These are phyloP conservation scores for Phodopus roborovskii DNA, from an alignment of 2,113 vertebrate genomes.

Conservation along the genomic window DNA sequence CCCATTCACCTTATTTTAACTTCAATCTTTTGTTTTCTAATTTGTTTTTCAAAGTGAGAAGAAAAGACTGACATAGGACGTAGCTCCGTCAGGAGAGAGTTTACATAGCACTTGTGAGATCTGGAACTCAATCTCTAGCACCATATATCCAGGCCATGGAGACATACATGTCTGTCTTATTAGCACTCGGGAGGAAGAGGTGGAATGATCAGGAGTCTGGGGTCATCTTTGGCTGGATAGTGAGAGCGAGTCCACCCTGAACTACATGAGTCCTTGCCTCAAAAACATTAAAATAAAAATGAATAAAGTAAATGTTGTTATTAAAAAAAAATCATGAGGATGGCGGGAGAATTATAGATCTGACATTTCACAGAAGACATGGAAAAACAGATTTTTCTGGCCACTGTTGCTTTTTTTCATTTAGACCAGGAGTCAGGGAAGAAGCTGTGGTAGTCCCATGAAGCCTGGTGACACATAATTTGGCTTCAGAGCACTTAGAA, in stretches of 20 bases:
- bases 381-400: background rate
- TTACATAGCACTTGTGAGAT: background rate
- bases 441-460: accelerated
- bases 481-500: background rate
- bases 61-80: background rate
- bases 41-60: conserved; percentile 15
- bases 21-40: background rate
- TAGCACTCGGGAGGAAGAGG: background rate
- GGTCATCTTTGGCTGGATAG: background rate
- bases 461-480: background rate
- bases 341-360: background rate
- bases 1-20: background rate
- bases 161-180: background rate
- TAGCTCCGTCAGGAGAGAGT: background rate
- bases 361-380: background rate
- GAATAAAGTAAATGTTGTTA: background rate
- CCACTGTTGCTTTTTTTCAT: background rate
- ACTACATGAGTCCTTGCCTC: background rate
- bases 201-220: background rate
- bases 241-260: background rate
- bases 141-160: too few species aligned
- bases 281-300: background rate
- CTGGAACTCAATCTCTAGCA: too few species aligned
- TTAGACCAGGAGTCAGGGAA: background rate
- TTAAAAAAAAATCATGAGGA: background rate